These are phyloP conservation scores for Homarus gammarus DNA, from an alignment of 2,888 invertebrate genomes.

Conservation along the genomic window DNA sequence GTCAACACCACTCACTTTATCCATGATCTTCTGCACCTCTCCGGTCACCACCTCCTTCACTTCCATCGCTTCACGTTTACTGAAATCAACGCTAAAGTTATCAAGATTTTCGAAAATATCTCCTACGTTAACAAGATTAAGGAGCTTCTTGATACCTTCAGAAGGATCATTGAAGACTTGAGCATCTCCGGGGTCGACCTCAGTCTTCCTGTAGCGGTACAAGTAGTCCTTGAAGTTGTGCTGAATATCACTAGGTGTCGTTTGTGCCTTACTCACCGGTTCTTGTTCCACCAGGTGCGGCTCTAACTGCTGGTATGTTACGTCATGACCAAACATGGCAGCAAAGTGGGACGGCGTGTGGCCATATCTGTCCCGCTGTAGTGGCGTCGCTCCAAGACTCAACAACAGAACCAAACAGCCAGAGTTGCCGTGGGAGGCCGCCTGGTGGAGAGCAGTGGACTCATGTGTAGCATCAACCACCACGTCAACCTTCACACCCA, in stretches of 20 bases:
- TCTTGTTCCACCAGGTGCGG: neutral
- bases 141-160: neutral
- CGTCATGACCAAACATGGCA: slow-evolving; percentile 50
- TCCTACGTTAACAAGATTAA: neutral
- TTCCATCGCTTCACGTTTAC: slow-evolving; percentile 27
- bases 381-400: slow-evolving; percentile 6
- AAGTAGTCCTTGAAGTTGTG: slow-evolving; percentile 19
- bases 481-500: neutral
- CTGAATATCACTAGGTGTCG: neutral
- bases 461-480: slow-evolving; percentile 23
- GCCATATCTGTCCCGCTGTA: slow-evolving; percentile 15
- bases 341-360: slow-evolving; percentile 56
- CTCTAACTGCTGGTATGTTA: slow-evolving; percentile 28
- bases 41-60: slow-evolving; percentile 16
- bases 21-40: slow-evolving; percentile 32
- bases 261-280: neutral
- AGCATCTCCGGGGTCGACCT: neutral
- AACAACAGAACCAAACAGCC: slow-evolving; percentile 21
- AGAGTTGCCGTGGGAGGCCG: slow-evolving; percentile 47
- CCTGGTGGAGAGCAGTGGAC: slow-evolving; percentile 51
- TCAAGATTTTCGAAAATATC: neutral
- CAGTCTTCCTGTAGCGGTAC: slow-evolving; percentile 5
- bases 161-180: slow-evolving; percentile 6
- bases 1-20: slow-evolving; percentile 17
- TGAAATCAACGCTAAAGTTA: slow-evolving; percentile 20